Conservation (phyloP, 1,140 invertebrate genomes). For the Globodera rostochiensis region DNA sequence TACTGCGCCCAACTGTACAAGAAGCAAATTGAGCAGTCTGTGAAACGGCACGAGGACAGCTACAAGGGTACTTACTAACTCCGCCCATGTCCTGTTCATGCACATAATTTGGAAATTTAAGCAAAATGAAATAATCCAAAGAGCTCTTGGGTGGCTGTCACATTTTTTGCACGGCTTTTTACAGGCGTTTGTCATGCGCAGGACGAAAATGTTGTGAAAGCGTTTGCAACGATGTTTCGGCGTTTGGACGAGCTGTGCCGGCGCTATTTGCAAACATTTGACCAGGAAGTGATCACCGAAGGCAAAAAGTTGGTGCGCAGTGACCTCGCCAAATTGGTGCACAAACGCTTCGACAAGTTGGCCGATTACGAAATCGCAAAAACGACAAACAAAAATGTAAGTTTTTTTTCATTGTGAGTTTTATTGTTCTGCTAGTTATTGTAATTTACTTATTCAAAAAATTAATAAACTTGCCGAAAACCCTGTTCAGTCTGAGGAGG, state of each 20-base stretch:
- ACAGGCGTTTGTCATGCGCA: constrained; percentile 25
- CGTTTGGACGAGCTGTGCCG: constrained; percentile 26
- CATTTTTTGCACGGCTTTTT: not conserved
- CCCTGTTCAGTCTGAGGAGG: constrained; percentile 36
- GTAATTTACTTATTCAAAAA: no score
- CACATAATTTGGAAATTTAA: no score
- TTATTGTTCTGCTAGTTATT: no score
- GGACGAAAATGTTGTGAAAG: constrained; percentile 30
- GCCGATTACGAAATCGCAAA: constrained; percentile 52
- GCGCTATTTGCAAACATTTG: constrained; percentile 22
- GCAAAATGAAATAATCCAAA: no score
- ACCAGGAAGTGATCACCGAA: constrained; percentile 33
- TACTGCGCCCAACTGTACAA: constrained; percentile 52
- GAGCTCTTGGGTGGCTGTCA: no score
- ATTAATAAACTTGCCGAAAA: no score
- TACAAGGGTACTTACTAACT: constrained; percentile 25
- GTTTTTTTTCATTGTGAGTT: no score
- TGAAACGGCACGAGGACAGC: constrained; percentile 43
- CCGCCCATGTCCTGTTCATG: no score
- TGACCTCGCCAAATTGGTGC: constrained; percentile 52
- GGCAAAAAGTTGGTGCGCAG: constrained; percentile 29
- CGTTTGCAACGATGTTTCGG: constrained; percentile 29
- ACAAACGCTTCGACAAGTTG: constrained; percentile 57
- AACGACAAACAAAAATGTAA: constrained; percentile 37
- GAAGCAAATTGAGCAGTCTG: constrained; percentile 37